Conservation (phyloP, 2,113 vertebrate species). For the Thunnus maccoyii region DNA sequence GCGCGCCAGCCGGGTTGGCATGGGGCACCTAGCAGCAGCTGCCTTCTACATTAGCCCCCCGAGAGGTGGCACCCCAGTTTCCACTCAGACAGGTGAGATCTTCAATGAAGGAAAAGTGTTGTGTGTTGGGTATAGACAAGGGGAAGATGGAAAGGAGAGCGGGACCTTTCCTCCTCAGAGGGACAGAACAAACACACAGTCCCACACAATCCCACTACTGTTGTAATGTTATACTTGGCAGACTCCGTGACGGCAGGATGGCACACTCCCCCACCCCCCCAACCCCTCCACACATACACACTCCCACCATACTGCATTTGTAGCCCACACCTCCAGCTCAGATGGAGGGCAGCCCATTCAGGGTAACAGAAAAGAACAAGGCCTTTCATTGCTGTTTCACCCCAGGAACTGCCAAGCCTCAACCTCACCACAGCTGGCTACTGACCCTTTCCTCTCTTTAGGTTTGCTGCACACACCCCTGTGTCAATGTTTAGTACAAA, state of each 20-base stretch:
- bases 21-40: conserved; percentile 1
- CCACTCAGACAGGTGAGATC: conserved; percentile 64
- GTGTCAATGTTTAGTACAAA: conserved; percentile 68
- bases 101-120: conserved; percentile 44
- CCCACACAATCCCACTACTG: conserved; percentile 74
- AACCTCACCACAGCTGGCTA: conserved; percentile 71
- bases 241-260: conserved; percentile 64
- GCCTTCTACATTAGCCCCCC: conserved; percentile 2
- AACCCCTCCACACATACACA: conserved; percentile 11
- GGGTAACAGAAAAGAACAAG: conserved; percentile 72
- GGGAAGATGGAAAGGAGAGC: conserved; percentile 63
- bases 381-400: conserved; percentile 77
- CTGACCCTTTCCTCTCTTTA: conserved; percentile 59
- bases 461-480: conserved; percentile 63
- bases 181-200: conserved; percentile 68
- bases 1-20: conserved; percentile 34
- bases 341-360: conserved; percentile 61
- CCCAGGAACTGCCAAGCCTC: conserved; percentile 69
- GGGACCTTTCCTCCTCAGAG: conserved; percentile 63
- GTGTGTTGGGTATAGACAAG: conserved; percentile 44
- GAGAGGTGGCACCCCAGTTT: conserved; percentile 18
- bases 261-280: conserved; percentile 27
- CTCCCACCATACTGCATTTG: conserved; percentile 47
- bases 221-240: conserved; percentile 82
- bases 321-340: conserved; percentile 56